Evolutionary conservation across 2,113 vertebrate species (phyloP), one percentile per base, ranked within the genome.

Genomic region (Dicrurus megarhynchus): DNA sequence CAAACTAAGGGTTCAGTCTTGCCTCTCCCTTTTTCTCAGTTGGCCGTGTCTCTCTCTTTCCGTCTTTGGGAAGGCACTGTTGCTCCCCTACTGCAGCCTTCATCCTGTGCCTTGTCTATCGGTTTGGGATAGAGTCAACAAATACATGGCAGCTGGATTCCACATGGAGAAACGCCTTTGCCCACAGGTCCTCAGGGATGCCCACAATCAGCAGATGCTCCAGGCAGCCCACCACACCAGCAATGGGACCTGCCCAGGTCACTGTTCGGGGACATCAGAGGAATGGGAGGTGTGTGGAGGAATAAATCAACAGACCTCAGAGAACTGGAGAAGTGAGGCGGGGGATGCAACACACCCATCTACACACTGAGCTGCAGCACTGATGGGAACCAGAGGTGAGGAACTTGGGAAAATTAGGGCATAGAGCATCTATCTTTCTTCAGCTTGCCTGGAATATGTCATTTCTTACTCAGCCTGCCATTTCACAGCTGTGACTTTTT

Each of bases 401-500:
- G 37, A 53, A 68, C 77, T 90, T 56, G 30, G 61, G 26, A 39
- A 80, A 63, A 55, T 37, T 11, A 44, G 44, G n/a, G 32, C 32
- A 57, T 24, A 21, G 50, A 87, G 60, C 55, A 71, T 73, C 56
- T 71, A n/a, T 24, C 57, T 90, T 89, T 89, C 81, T 90, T 67
- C 52, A 74, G 15, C 21, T 44, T 92, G 74, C 44, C 80, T 93
- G 81, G 44, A 86, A 80, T 28, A 41, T 49, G 57, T 41, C 4
- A 41, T 46, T 90, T 69, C 70, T 60, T 74, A 53, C 52, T 46
- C 33, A 17, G 42, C 11, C 76, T 71, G 17, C 50, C 60, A 35
- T 79, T 92, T 93, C 93, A 92, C 80, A 75, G 32, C 21, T 65
- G 57, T 50, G 69, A 50, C 35, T 53, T 95, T 85, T 93, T 91